Conservation (phyloP, 2,113 vertebrate species). For the Trinectes maculatus region DNA sequence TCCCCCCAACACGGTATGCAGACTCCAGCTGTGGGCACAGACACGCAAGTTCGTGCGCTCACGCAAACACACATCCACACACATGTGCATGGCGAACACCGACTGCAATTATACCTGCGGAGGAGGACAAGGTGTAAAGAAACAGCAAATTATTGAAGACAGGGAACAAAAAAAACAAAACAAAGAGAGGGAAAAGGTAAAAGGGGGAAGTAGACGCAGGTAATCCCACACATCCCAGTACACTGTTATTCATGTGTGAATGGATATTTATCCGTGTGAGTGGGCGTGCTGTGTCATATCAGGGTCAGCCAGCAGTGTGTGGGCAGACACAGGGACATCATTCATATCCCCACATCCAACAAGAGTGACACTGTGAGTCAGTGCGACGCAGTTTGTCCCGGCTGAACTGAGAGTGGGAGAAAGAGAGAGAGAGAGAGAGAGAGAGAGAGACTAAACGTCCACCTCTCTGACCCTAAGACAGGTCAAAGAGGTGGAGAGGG, state of each 20-base stretch:
- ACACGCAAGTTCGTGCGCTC: conserved; percentile 16
- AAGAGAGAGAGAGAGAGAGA: too few species aligned
- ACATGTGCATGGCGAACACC: background rate
- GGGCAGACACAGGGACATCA: conserved; percentile 20
- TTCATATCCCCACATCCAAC: conserved; percentile 27
- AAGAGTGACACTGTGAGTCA: background rate
- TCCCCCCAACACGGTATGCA: conserved; percentile 64
- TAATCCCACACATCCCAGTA: conserved; percentile 17
- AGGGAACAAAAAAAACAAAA: too few species aligned
- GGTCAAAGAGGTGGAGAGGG: conserved; percentile 13
- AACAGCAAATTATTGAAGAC: background rate
- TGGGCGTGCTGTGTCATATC: conserved; percentile 28
- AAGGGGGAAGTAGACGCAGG: background rate
- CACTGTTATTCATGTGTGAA: conserved; percentile 19
- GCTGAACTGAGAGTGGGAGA: conserved; percentile 22
- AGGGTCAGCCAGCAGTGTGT: conserved; percentile 44
- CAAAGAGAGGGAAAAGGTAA: too few species aligned
- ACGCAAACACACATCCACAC: background rate
- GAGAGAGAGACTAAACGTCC: too few species aligned
- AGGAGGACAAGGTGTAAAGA: conserved; percentile 4
- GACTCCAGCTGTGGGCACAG: conserved; percentile 58
- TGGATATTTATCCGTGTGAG: conserved; percentile 30
- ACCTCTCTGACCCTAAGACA: too few species aligned
- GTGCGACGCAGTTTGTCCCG: too few species aligned
- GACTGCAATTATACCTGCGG: conserved; percentile 14